These are phyloP conservation scores for Heterotis niloticus DNA, from an alignment of 2,113 vertebrate genomes.

Conservation along the genomic window DNA sequence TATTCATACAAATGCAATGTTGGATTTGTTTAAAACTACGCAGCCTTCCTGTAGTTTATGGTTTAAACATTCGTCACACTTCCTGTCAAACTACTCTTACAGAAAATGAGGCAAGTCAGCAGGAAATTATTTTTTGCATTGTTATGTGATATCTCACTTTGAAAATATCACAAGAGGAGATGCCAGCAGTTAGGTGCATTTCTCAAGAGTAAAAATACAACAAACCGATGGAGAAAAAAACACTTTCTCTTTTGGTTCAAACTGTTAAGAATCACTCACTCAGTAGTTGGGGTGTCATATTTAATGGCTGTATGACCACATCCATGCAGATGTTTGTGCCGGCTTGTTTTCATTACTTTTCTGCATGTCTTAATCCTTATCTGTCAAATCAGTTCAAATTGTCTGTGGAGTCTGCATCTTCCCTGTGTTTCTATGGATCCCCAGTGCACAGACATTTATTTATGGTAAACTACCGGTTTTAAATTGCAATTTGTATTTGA, in stretches of 20 bases:
- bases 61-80: conserved; percentile 3
- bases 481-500: too few relatives aligned
- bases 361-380: not conserved
- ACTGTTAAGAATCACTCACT: not conserved
- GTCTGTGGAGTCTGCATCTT: too few relatives aligned
- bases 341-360: not conserved
- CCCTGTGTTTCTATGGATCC: too few relatives aligned
- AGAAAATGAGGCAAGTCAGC: not conserved
- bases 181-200: not conserved
- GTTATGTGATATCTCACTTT: conserved; percentile 11
- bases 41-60: not conserved
- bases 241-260: not conserved
- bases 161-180: not conserved
- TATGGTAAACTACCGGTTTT: too few relatives aligned
- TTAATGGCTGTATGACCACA: not conserved
- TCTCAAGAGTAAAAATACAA: not conserved
- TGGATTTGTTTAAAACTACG: not conserved
- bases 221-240: not conserved
- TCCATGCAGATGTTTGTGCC: not conserved
- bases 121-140: not conserved
- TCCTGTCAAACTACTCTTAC: conserved; percentile 10
- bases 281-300: not conserved
- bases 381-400: too few relatives aligned
- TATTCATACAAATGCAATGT: not conserved
- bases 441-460: too few relatives aligned